phyloP scores from a whole-genome alignment of 2,888 invertebrate genomes.

The Anthophora plumipes region DNA sequence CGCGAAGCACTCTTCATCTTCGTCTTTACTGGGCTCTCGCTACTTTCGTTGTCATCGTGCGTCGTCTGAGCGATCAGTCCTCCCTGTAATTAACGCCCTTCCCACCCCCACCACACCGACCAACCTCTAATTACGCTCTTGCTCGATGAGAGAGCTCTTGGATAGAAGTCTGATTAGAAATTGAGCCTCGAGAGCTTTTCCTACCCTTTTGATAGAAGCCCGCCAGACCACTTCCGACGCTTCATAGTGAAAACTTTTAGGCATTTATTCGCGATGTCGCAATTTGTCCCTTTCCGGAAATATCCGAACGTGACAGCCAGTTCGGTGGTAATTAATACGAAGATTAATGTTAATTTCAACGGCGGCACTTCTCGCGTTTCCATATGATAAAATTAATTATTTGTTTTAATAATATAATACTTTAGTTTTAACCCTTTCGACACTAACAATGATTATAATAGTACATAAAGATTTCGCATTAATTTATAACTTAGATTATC shows the following conservation, averaged over 20 bases:
- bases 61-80: slow-evolving; percentile 46
- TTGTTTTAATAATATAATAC: too few species aligned
- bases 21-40: slow-evolving; percentile 40
- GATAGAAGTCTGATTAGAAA: slow-evolving; percentile 47
- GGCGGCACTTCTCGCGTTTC: neutral
- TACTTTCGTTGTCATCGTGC: slow-evolving; percentile 46
- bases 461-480: too few species aligned
- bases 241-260: neutral
- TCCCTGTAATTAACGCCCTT: slow-evolving; percentile 45
- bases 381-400: neutral
- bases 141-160: slow-evolving; percentile 17
- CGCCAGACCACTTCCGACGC: neutral
- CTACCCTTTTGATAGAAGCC: neutral
- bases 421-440: too few species aligned
- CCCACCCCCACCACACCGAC: neutral
- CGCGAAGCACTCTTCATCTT: slow-evolving; percentile 54
- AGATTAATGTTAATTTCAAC: neutral
- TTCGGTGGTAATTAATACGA: neutral
- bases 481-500: too few species aligned
- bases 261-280: neutral
- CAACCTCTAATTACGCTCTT: slow-evolving; percentile 45
- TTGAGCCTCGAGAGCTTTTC: slow-evolving; percentile 31
- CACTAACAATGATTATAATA: too few species aligned
- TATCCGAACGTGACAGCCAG: neutral
- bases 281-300: neutral